A percentile compares a stretch with the other conserved stretches of the same genome.
Conservation (phyloP, 2,888 invertebrate genomes). For the Amphipyra tragopoginis region DNA sequence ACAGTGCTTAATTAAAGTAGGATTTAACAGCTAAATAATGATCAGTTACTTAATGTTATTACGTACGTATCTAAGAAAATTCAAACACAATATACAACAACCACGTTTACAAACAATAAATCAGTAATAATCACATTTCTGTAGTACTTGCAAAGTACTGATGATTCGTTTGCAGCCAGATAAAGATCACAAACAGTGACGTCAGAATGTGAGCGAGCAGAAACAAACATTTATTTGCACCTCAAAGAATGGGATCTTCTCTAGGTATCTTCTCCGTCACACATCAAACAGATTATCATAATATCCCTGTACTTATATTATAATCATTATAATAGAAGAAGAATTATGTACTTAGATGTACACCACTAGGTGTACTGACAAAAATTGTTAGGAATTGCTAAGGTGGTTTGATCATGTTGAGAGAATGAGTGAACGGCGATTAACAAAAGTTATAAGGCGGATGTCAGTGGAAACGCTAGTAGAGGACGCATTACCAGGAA, state of each 20-base stretch:
- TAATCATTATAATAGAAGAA: too few relatives aligned
- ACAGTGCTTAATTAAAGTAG: slow-evolving; percentile 23
- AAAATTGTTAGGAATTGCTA: too few relatives aligned
- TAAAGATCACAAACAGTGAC: not conserved
- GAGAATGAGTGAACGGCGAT: too few relatives aligned
- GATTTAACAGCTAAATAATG: slow-evolving; percentile 12
- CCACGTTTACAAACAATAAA: slow-evolving; percentile 8
- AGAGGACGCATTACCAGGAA: too few relatives aligned
- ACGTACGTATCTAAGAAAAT: slow-evolving; percentile 11
- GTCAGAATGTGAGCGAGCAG: too few relatives aligned
- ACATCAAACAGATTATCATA: slow-evolving; percentile 1
- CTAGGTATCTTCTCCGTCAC: not conserved
- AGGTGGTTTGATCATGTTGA: too few relatives aligned
- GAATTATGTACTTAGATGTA: too few relatives aligned
- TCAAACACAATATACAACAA: slow-evolving; percentile 50
- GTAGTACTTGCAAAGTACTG: not conserved
- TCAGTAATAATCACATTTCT: not conserved
- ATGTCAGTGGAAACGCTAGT: too few relatives aligned
- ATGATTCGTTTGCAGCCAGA: not conserved
- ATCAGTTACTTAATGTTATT: slow-evolving; percentile 3
- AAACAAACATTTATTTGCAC: too few relatives aligned
- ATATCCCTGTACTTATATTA: slow-evolving; percentile 4
- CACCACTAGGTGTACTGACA: too few relatives aligned
- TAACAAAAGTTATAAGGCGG: too few relatives aligned
- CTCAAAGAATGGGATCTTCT: not conserved